Conservation (phyloP, 2,888 invertebrate species). For the Agrotis segetum region DNA sequence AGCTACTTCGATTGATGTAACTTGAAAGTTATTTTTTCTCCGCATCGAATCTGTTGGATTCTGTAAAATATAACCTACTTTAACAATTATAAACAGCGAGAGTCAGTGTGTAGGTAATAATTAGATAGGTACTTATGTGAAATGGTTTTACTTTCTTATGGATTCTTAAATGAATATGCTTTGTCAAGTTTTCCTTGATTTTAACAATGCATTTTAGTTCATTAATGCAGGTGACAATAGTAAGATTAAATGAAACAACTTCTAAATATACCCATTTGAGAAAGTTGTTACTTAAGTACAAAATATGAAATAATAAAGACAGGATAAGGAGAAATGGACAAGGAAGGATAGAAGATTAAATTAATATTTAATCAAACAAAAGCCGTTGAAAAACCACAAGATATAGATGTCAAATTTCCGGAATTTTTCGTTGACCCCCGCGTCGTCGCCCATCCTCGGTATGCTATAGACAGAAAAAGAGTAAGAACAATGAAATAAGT, state of each 20-base stretch:
- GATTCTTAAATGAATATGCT: neutral
- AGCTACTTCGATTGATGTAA: neutral
- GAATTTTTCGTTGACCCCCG: neutral
- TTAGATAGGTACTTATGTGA: constrained; percentile 5
- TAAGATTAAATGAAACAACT: neutral
- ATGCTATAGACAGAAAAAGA: constrained; percentile 36
- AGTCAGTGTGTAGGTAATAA: neutral
- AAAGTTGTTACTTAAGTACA: neutral
- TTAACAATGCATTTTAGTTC: neutral
- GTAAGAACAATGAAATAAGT: constrained; percentile 9
- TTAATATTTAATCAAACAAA: constrained; percentile 34
- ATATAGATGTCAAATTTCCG: constrained; percentile 8
- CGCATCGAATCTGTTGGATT: constrained; percentile 27
- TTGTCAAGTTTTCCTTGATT: neutral
- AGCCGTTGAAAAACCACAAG: neutral
- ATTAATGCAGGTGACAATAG: too few relatives aligned
- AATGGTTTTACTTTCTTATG: neutral
- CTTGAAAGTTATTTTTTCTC: constrained; percentile 4
- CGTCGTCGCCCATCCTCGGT: neutral
- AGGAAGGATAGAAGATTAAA: constrained; percentile 5
- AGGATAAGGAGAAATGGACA: neutral
- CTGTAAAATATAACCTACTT: constrained; percentile 52
- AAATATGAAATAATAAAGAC: constrained; percentile 7
- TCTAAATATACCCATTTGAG: neutral
- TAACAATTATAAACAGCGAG: constrained; percentile 1